Evolutionary conservation across 2,113 vertebrate species (phyloP).

Genomic region (Irena cyanogastra): DNA sequence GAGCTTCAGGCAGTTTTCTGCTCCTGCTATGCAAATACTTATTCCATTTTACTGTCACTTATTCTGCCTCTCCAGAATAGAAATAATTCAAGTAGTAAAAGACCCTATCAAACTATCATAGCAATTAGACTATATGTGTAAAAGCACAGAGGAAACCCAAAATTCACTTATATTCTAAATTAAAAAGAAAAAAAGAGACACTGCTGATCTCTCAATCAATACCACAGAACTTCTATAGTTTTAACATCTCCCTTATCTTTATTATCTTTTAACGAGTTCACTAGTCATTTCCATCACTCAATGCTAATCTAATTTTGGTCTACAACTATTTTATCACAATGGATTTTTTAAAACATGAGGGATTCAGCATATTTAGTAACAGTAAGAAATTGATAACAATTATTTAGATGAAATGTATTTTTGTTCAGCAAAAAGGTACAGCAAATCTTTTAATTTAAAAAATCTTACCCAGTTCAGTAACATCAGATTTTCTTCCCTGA

Average conservation of each 20-base stretch:
- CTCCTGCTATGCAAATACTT: not conserved
- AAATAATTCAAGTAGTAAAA: not conserved
- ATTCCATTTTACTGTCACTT: not conserved
- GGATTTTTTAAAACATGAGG: not conserved
- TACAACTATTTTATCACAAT: not conserved
- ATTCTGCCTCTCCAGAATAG: not conserved
- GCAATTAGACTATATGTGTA: not conserved
- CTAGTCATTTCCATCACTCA: constrained; percentile 3
- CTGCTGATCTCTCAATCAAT: not conserved
- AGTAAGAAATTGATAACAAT: not conserved
- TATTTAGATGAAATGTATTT: not conserved
- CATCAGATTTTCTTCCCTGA: not conserved
- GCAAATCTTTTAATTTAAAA: not conserved
- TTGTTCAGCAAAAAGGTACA: not conserved
- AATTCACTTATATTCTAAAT: not conserved
- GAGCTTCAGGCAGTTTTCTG: not conserved
- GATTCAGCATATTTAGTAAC: not conserved
- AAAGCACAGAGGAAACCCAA: not conserved
- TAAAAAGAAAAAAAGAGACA: not conserved
- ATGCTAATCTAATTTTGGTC: not conserved
- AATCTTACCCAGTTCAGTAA: not conserved
- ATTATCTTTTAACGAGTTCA: not conserved
- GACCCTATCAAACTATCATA: not conserved
- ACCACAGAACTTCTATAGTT: not conserved
- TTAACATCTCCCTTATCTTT: not conserved